Conservation (phyloP, 2,888 invertebrate species). For the Aspidiotus rigidus region DNA sequence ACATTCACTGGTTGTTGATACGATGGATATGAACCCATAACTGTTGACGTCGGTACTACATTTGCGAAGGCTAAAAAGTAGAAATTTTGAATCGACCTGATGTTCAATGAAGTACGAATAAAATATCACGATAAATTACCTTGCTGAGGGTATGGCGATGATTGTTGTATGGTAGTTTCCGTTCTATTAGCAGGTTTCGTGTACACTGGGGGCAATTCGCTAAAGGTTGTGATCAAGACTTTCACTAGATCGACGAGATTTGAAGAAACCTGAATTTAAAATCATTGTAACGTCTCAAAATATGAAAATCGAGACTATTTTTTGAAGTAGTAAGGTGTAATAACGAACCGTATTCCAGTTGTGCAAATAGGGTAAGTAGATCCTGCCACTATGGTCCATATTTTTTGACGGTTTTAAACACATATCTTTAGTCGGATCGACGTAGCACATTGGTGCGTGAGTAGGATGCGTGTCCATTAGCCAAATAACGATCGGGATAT, state of each 20-base stretch:
- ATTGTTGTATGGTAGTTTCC: slow-evolving; percentile 34
- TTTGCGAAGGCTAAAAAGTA: not conserved
- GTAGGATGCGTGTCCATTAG: slow-evolving; percentile 94
- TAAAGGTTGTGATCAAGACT: slow-evolving; percentile 84
- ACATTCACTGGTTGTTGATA: no score
- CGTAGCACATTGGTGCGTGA: slow-evolving; percentile 89
- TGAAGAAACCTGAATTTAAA: slow-evolving; percentile 49
- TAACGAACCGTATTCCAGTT: slow-evolving; percentile 72
- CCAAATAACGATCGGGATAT: slow-evolving; percentile 95
- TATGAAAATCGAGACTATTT: not conserved
- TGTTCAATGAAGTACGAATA: not conserved
- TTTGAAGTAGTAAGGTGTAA: not conserved
- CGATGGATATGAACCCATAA: no score
- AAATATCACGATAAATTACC: slow-evolving; percentile 41
- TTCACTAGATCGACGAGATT: slow-evolving; percentile 82
- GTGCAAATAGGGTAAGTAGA: slow-evolving; percentile 92
- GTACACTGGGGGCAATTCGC: slow-evolving; percentile 90
- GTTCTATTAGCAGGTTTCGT: slow-evolving; percentile 54
- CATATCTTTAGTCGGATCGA: slow-evolving; percentile 92
- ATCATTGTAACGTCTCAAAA: not conserved
- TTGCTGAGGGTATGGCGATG: slow-evolving; percentile 49
- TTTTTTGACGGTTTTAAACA: slow-evolving; percentile 86
- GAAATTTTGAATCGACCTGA: not conserved
- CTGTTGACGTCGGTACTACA: not conserved
- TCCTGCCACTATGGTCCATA: slow-evolving; percentile 90